Percentiles rank a stretch among this genome's conserved stretches.
Conservation (phyloP, 2,113 vertebrate species). For the Forbesichthys agassizii region DNA sequence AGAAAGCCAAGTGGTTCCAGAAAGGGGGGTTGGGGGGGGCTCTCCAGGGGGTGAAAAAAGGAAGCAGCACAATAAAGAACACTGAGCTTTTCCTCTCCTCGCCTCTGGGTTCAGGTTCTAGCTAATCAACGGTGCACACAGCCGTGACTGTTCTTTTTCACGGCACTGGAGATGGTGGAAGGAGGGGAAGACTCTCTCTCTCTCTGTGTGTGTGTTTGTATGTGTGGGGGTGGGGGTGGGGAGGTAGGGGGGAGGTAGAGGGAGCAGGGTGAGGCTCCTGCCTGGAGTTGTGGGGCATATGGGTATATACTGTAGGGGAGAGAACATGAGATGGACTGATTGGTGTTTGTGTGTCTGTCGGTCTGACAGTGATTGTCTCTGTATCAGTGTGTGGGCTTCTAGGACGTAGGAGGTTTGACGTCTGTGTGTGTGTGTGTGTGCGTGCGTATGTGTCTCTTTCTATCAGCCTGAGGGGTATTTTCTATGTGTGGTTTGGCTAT, state of each 20-base stretch:
- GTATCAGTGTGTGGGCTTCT: slow-evolving; percentile 17
- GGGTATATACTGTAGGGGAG: background rate
- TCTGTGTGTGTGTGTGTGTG: background rate
- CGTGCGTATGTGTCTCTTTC: background rate
- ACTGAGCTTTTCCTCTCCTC: slow-evolving; percentile 42
- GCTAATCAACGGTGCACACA: slow-evolving; percentile 75
- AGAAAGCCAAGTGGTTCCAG: slow-evolving; percentile 41
- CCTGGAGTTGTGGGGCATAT: slow-evolving; percentile 15
- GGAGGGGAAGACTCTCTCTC: background rate
- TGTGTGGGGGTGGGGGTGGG: slow-evolving; percentile 26
- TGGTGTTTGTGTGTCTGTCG: slow-evolving; percentile 26
- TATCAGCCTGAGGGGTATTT: background rate
- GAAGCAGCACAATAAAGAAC: slow-evolving; percentile 57
- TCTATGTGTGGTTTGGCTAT: no score
- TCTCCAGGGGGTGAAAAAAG: slow-evolving; percentile 39
- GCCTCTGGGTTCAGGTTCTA: slow-evolving; percentile 71
- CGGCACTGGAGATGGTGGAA: slow-evolving; percentile 54
- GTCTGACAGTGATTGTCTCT: background rate
- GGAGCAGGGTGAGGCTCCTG: background rate
- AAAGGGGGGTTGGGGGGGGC: slow-evolving; percentile 21
- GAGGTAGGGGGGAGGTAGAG: background rate
- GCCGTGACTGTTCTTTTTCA: slow-evolving; percentile 76
- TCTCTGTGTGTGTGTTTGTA: no score
- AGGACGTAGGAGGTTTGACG: background rate
- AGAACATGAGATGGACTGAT: slow-evolving; percentile 44